Evolutionary conservation across 2,797 vertebrate species (phyloP).

Genomic region (Buceros bicornis): DNA sequence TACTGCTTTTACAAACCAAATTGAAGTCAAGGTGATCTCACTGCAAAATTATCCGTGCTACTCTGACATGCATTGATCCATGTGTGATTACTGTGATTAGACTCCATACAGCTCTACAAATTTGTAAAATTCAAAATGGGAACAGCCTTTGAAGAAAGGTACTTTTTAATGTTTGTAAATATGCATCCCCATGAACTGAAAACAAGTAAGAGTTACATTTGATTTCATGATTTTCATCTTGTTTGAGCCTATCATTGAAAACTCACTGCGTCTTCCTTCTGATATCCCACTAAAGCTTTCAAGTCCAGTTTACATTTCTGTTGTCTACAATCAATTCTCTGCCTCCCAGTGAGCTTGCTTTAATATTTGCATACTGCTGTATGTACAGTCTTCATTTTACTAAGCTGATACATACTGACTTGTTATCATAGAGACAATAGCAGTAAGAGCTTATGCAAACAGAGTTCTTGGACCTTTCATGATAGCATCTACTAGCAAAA

Average conservation of each 20-base stretch:
- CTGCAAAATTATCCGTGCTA: conserved; percentile 31
- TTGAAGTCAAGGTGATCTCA: neutral
- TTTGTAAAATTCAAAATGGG: neutral
- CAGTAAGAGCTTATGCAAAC: conserved; percentile 63
- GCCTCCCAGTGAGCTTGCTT: conserved; percentile 52
- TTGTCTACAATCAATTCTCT: conserved; percentile 27
- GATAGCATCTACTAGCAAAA: neutral
- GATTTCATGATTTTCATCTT: neutral
- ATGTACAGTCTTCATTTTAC: conserved; percentile 64
- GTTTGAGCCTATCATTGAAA: conserved; percentile 17
- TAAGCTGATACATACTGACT: conserved; percentile 50
- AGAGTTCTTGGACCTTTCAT: conserved; percentile 23
- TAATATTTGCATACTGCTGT: conserved; percentile 64
- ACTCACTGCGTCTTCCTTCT: neutral
- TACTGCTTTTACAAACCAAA: conserved; percentile 58
- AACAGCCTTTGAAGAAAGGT: neutral
- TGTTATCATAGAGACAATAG: conserved; percentile 62
- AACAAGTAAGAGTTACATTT: neutral
- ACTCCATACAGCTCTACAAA: neutral
- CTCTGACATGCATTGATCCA: neutral
- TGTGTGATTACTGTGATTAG: neutral
- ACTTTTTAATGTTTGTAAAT: neutral
- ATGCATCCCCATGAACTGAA: neutral
- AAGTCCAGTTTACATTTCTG: conserved; percentile 27
- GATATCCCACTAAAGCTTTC: conserved; percentile 46